Evolutionary conservation across 2,888 invertebrate genomes (phyloP).

Genomic region (Tupiocoris notatus): DNA sequence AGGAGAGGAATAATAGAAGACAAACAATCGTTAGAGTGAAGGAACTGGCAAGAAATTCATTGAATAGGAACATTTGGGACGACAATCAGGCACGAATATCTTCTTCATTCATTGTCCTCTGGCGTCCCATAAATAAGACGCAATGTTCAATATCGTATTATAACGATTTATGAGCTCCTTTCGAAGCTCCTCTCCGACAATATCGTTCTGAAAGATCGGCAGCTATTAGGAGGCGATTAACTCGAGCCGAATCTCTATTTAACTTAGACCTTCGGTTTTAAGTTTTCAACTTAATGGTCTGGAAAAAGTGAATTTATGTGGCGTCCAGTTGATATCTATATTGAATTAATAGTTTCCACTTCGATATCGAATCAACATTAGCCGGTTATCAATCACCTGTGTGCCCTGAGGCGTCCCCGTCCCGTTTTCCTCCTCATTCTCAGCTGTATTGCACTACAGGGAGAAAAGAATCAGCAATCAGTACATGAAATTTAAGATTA

Average conservation of each 20-base stretch:
- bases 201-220: slow-evolving; percentile 17
- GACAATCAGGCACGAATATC: slow-evolving; percentile 35
- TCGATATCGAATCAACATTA: slow-evolving; percentile 5
- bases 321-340: slow-evolving; percentile 35
- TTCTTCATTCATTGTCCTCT: slow-evolving; percentile 31
- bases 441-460: no score
- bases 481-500: no score
- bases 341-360: slow-evolving; percentile 29
- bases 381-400: slow-evolving; percentile 27
- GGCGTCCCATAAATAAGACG: slow-evolving; percentile 33
- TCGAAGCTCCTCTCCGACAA: background rate
- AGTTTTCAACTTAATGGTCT: slow-evolving; percentile 22
- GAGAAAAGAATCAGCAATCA: no score
- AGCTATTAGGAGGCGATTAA: slow-evolving; percentile 33
- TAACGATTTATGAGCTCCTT: slow-evolving; percentile 23
- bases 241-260: slow-evolving; percentile 27
- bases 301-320: slow-evolving; percentile 24
- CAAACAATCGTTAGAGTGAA: background rate
- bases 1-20: background rate
- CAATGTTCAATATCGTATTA: slow-evolving; percentile 28
- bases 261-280: slow-evolving; percentile 25
- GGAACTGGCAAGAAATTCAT: slow-evolving; percentile 17
- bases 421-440: no score
- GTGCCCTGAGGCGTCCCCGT: no score
- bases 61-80: slow-evolving; percentile 19